Base-by-base conservation (phyloP, 1,140 invertebrate genomes). In the Cherax destructor region DNA sequence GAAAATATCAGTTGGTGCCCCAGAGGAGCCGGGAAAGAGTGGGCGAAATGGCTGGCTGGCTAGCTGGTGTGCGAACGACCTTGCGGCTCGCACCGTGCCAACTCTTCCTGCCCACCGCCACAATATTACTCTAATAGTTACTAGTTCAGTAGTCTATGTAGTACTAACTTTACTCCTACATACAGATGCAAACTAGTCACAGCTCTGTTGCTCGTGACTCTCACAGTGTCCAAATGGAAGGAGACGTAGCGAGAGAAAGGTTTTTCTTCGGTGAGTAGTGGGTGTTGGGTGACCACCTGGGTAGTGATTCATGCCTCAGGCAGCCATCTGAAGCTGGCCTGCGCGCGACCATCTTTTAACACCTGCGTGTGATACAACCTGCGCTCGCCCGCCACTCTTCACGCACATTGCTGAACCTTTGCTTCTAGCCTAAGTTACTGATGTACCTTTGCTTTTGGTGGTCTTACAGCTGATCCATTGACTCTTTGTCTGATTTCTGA, bases 261-360 rank as follows among this genome's bases (percentile, higher is more conserved):
- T 56, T 9, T 56, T 9, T 56, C 9, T 56, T 9, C 13, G 30
- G 52, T 74, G 69, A 7, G 16, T 74, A 18, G 69, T 74, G 69
- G n/a, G n/a, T 74, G n/a, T 74, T 74, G 24, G 24, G 69, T 74
- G 69, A 74, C 69, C 69, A 30, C 69, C 69, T 74, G 69, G 69
- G 69, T 9, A n/a, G 24, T 74, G 69, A 74, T 4, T 74, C 69
- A 74, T 21, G 69, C n/a, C 1, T 74, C 69, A 74, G 69, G 69
- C 69, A 30, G 7, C 69, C 24, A 30, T 6, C 69, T 74, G 24
- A 74, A 2, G n/a, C 69, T 9, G 24, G 79, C 79, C 79, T 59
- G 79, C 13, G 18, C 21, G 7, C n/a, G n/a, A 30, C n/a, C n/a
- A 30, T n/a, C 69, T 74, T 74, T n/a, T 30, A 74, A n/a, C 69